A percentile compares a stretch with the other conserved stretches of the same genome.
Evolutionary conservation across 2,797 vertebrate genomes (phyloP).

Genomic region (Eulemur rubriventer): DNA sequence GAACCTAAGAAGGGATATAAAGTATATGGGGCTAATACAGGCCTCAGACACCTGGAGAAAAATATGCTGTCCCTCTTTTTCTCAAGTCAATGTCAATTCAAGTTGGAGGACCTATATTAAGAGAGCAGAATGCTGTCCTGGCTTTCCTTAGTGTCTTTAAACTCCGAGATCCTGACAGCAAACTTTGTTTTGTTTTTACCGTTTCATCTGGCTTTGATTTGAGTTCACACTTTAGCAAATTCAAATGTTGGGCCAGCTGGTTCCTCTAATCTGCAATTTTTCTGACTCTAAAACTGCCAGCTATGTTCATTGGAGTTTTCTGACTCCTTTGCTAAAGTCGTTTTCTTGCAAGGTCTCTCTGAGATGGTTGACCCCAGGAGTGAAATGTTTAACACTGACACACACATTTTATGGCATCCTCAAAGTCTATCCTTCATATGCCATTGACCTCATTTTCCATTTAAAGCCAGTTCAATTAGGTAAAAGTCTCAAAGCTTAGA

Average conservation of each 20-base stretch:
- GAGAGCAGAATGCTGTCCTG: background rate
- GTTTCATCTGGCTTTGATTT: constrained; percentile 51
- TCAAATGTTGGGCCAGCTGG: constrained; percentile 38
- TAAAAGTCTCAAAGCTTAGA: background rate
- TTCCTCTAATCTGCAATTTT: constrained; percentile 20
- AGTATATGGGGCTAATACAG: background rate
- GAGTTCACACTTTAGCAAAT: constrained; percentile 52
- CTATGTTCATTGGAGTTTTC: constrained; percentile 10
- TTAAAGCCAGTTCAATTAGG: background rate
- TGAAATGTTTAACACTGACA: background rate
- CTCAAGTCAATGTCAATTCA: background rate
- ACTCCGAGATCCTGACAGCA: background rate
- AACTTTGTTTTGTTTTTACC: background rate
- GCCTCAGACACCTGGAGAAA: background rate
- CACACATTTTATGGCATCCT: background rate
- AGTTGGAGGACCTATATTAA: background rate
- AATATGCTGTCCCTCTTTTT: background rate
- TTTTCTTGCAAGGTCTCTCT: background rate
- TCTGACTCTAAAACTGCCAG: background rate
- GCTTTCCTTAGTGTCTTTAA: background rate
- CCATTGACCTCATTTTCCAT: background rate
- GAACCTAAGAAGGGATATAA: background rate
- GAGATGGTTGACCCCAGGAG: background rate
- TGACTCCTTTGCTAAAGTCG: background rate
- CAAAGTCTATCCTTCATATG: background rate